Conservation (phyloP, 2,888 invertebrate species). For the Drosophila antonietae region DNA sequence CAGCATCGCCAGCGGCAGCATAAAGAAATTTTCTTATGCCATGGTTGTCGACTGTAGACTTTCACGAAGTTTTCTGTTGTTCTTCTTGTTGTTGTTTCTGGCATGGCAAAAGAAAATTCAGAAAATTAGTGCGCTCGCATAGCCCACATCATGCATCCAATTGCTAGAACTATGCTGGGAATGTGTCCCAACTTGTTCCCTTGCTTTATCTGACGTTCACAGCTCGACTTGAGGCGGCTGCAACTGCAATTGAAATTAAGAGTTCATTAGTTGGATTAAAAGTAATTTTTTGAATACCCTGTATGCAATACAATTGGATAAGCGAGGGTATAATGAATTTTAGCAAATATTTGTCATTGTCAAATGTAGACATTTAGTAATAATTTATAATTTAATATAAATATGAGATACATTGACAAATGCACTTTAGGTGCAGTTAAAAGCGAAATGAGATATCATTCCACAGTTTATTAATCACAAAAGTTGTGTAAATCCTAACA, state of each 20-base stretch:
- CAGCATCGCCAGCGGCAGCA: constrained; percentile 33
- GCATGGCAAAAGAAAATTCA: constrained; percentile 46
- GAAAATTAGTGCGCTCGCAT: constrained; percentile 48
- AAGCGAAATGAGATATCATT: background rate
- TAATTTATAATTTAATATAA: background rate
- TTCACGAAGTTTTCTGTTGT: constrained; percentile 9
- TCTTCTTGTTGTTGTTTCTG: background rate
- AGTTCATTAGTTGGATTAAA: constrained; percentile 55
- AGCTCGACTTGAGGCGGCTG: constrained; percentile 30
- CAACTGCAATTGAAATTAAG: constrained; percentile 51
- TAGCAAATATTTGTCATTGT: too few species aligned
- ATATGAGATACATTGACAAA: background rate
- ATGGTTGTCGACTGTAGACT: constrained; percentile 37
- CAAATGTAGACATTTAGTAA: too few species aligned
- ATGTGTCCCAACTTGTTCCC: constrained; percentile 46
- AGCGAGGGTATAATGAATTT: background rate
- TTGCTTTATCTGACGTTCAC: constrained; percentile 16
- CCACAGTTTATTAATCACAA: background rate
- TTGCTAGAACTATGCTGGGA: constrained; percentile 47
- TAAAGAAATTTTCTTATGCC: constrained; percentile 44
- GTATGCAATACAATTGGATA: background rate
- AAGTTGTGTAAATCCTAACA: background rate
- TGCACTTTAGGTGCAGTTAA: background rate
- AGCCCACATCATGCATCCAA: constrained; percentile 15
- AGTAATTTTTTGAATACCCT: constrained; percentile 31